These are phyloP conservation scores for Tapera naevia DNA, from an alignment of 2,797 vertebrate genomes.

Conservation along the genomic window DNA sequence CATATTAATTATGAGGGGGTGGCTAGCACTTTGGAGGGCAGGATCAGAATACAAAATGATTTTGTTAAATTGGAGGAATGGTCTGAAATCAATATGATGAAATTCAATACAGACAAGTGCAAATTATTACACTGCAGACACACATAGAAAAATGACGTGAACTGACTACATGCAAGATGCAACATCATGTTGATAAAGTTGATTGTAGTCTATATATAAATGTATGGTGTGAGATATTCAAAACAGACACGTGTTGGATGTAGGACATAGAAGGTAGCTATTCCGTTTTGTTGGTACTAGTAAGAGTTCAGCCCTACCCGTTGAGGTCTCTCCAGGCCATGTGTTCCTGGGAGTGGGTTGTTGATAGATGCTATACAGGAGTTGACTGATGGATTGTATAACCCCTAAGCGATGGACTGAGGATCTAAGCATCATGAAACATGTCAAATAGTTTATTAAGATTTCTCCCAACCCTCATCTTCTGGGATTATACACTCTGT, in stretches of 20 bases:
- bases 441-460: neutral
- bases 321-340: neutral
- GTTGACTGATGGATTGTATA: neutral
- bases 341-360: neutral
- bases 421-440: neutral
- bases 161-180: neutral
- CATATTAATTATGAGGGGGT: neutral
- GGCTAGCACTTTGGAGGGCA: neutral
- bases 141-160: neutral
- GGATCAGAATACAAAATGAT: neutral
- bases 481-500: neutral
- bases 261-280: neutral
- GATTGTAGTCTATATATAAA: neutral
- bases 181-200: neutral
- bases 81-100: conserved; percentile 27
- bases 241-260: neutral
- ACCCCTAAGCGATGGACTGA: neutral
- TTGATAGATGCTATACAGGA: neutral
- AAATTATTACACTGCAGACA: neutral
- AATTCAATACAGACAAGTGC: conserved; percentile 11
- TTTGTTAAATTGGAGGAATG: conserved; percentile 12
- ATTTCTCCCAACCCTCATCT: neutral
- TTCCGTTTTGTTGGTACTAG: neutral
- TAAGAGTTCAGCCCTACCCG: neutral
- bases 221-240: neutral